Percentiles rank a stretch among this genome's conserved stretches.
Conservation (phyloP, 2,888 invertebrate species). For the Xestia c-nigrum region DNA sequence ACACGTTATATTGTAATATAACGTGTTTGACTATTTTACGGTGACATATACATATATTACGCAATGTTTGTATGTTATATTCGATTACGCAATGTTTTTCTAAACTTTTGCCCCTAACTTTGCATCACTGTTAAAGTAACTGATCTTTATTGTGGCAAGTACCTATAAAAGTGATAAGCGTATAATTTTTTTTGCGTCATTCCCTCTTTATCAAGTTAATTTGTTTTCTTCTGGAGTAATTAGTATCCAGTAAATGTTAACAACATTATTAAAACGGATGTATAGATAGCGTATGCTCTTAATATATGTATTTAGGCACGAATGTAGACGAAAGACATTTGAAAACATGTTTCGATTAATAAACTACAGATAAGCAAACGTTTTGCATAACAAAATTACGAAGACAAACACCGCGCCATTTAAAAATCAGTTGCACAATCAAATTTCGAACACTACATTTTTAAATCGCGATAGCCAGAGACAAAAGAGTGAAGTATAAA, state of each 20-base stretch:
- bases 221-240: conserved; percentile 30
- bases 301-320: background rate
- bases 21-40: too few relatives aligned
- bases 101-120: background rate
- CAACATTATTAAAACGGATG: background rate
- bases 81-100: conserved; percentile 7
- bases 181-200: conserved; percentile 29
- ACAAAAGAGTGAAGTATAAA: conserved; percentile 66
- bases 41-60: too few relatives aligned
- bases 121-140: background rate
- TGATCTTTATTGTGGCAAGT: background rate
- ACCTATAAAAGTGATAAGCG: conserved; percentile 5
- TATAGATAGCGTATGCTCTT: background rate
- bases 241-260: conserved; percentile 18
- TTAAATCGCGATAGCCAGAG: conserved; percentile 64
- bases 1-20: too few relatives aligned
- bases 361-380: conserved; percentile 13
- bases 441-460: conserved; percentile 54
- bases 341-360: conserved; percentile 24
- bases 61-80: too few relatives aligned
- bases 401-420: conserved; percentile 31
- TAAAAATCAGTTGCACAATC: conserved; percentile 47
- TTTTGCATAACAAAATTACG: conserved; percentile 23
- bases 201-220: conserved; percentile 48
- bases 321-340: conserved; percentile 8